Evolutionary conservation across 2,113 vertebrate genomes (phyloP).

Genomic region (Delphinus delphis): DNA sequence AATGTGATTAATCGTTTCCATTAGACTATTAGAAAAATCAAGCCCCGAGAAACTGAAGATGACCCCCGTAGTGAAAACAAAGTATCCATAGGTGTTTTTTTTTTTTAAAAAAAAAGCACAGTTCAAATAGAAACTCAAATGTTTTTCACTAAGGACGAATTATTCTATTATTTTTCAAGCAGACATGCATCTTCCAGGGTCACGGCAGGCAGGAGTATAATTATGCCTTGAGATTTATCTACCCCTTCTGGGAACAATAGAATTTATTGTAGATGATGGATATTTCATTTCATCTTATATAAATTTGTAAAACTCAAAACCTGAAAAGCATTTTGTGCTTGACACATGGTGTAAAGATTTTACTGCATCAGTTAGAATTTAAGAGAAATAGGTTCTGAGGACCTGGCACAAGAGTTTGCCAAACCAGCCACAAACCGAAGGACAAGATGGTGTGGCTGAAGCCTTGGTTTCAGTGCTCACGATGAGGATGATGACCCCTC

Average conservation of each 20-base stretch:
- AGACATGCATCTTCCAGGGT: neutral
- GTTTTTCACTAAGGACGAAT: neutral
- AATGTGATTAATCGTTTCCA: neutral
- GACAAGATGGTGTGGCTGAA: neutral
- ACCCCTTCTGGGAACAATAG: neutral
- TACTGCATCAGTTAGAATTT: neutral
- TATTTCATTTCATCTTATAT: neutral
- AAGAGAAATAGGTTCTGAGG: neutral
- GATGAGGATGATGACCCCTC: accelerated
- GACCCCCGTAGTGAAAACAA: neutral
- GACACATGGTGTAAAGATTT: neutral
- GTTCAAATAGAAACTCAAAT: neutral
- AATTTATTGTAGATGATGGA: neutral
- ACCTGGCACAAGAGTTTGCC: neutral
- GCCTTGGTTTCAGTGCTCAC: accelerated
- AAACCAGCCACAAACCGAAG: neutral
- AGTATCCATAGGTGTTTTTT: neutral
- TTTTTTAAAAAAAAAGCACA: neutral
- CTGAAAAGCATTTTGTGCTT: neutral
- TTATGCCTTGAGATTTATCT: constrained; percentile 29
- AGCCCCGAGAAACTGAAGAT: neutral
- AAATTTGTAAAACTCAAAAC: neutral
- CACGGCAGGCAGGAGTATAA: neutral
- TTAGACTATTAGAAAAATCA: neutral
- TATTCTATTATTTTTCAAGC: neutral